Base-by-base conservation (phyloP, 1,140 invertebrate species). In the Rhagoletis pomonella region DNA sequence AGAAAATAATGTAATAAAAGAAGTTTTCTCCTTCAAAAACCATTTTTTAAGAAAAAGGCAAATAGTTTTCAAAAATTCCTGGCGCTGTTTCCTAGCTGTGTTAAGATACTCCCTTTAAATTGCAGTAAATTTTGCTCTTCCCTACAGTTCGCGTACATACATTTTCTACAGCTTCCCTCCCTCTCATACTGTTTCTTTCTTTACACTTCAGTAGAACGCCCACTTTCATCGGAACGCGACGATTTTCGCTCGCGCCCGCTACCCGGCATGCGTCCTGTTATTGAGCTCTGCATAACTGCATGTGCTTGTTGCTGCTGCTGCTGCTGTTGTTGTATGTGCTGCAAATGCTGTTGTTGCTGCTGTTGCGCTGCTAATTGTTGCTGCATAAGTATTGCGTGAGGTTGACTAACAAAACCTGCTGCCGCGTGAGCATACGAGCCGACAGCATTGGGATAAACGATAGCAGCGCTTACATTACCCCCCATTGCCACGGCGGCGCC, bases 121-220 rank as follows among this genome's bases (percentile, higher is more conserved):
- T n/a, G n/a, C n/a, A n/a, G n/a, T n/a, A n/a, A n/a, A n/a, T n/a
- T n/a, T n/a, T n/a, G n/a, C n/a, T n/a, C n/a, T n/a, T n/a, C n/a
- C n/a, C n/a, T n/a, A n/a, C n/a, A n/a, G n/a, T n/a, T n/a, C n/a
- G n/a, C n/a, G n/a, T n/a, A n/a, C n/a, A n/a, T n/a, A n/a, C n/a
- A n/a, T n/a, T n/a, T n/a, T n/a, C n/a, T n/a, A n/a, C n/a, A n/a
- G n/a, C n/a, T n/a, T n/a, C n/a, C n/a, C n/a, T n/a, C n/a, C n/a
- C n/a, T n/a, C n/a, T n/a, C n/a, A n/a, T 55, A 55, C 17, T 19
- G 17, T 19, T 7, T 7, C 44, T 19, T 6, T 67, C 3, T 88
- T 90, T 91, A 93, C 87, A 93, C 92, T 89, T 93, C 92, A 59
- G 92, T 93, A 77, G 92, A 93, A 65, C 92, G 91, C 59, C 90